phyloP scores from a whole-genome alignment of 2,113 vertebrate species.

The Antigone vipio region DNA sequence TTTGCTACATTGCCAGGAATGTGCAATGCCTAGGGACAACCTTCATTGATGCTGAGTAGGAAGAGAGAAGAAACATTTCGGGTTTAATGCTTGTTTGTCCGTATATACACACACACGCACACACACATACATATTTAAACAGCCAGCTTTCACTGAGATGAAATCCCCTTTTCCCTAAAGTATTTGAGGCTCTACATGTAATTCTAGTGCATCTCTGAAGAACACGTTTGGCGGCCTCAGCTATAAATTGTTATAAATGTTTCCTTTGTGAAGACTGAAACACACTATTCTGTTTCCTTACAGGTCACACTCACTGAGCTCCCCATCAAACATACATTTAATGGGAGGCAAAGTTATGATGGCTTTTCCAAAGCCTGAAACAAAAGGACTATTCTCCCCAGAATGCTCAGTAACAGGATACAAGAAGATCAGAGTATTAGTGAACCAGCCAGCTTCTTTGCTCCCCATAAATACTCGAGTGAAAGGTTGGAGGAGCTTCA shows the following conservation, averaged over 20 bases:
- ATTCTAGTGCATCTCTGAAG: conserved; percentile 25
- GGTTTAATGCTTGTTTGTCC: background rate
- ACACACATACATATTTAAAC: background rate
- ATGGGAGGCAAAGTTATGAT: background rate
- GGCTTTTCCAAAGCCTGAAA: conserved; percentile 9
- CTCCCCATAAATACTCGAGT: background rate
- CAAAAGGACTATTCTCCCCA: conserved; percentile 2
- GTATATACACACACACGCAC: background rate
- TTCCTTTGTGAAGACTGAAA: conserved; percentile 28
- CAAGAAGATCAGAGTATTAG: background rate
- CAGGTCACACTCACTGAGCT: background rate
- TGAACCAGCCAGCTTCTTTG: background rate
- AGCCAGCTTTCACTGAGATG: background rate
- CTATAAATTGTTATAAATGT: conserved; percentile 16
- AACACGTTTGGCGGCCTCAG: accelerated
- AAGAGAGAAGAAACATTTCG: background rate
- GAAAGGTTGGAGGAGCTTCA: background rate
- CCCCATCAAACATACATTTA: background rate
- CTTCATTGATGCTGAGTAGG: background rate
- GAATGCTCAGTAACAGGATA: background rate
- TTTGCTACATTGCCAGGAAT: background rate
- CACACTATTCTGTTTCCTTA: background rate
- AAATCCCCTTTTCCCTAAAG: background rate
- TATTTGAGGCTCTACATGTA: background rate
- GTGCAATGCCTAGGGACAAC: background rate